Percentiles rank a stretch among this genome's conserved stretches.
Conservation (phyloP, 2,797 vertebrate genomes). For the Threskiornis aethiopicus region DNA sequence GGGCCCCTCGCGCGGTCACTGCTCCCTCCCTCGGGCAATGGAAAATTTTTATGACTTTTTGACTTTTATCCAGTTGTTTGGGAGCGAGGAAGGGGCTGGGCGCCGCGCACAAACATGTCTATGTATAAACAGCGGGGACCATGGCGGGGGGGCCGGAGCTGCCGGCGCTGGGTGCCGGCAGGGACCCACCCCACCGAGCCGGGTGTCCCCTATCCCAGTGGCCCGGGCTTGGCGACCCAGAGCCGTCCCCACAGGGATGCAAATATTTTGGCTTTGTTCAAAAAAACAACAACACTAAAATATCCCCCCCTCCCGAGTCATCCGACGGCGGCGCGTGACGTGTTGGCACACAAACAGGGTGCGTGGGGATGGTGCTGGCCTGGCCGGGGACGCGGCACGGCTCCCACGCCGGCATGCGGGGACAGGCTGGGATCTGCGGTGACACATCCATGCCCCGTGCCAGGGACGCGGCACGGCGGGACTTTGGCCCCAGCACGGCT, state of each 20-base stretch:
- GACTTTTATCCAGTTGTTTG: conserved; percentile 38
- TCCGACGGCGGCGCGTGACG: neutral
- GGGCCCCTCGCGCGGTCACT: fast-evolving
- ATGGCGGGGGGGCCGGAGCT: neutral
- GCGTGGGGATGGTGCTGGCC: neutral
- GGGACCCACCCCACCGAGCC: neutral
- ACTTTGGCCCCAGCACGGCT: neutral
- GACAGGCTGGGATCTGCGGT: neutral
- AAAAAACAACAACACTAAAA: neutral
- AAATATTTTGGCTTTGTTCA: conserved; percentile 37
- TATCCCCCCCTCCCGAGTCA: neutral
- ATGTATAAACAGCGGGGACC: conserved; percentile 31
- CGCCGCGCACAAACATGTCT: conserved; percentile 47
- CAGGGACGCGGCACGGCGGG: fast-evolving
- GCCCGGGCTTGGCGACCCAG: neutral
- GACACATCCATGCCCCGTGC: neutral
- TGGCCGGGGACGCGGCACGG: neutral
- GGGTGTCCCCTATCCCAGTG: neutral
- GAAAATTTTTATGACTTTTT: conserved; percentile 32
- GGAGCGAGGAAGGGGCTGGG: neutral
- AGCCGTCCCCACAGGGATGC: neutral
- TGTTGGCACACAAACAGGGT: neutral
- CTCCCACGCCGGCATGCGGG: neutral
- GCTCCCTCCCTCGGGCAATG: neutral
- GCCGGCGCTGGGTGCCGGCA: neutral